Percentiles rank a stretch among this genome's conserved stretches.
Conservation (phyloP, 2,113 vertebrate genomes). For the Chiloscyllium plagiosum region DNA sequence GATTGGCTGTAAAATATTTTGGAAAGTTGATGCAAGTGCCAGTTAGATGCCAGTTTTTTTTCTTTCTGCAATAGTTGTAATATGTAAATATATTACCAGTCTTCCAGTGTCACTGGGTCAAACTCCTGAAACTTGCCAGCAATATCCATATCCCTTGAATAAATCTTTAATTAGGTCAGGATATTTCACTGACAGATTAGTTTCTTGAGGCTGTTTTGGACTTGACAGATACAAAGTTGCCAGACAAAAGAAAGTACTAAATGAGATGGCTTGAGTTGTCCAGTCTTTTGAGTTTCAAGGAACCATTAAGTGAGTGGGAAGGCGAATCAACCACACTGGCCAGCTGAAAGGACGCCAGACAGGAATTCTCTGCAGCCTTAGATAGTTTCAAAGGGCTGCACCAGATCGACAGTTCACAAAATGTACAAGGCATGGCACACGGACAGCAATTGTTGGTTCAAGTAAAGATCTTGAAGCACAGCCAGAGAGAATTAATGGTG, state of each 20-base stretch:
- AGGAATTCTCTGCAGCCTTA: neutral
- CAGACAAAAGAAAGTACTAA: neutral
- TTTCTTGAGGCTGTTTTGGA: neutral
- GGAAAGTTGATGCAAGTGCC: no score
- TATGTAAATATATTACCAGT: no score
- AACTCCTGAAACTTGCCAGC: no score
- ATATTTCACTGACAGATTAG: neutral
- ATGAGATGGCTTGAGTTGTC: neutral
- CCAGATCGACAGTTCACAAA: neutral
- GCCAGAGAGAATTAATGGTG: neutral
- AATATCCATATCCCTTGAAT: no score
- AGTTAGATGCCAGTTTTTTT: no score
- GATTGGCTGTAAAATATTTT: no score
- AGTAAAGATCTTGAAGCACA: neutral
- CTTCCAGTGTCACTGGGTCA: no score
- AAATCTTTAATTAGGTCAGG: no score
- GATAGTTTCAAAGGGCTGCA: neutral
- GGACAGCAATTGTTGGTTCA: neutral
- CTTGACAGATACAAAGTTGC: neutral
- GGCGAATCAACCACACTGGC: neutral
- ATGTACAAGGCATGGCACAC: neutral
- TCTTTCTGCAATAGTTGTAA: no score
- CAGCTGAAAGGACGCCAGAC: neutral
- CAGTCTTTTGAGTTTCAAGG: neutral
- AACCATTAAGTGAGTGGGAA: neutral